Conservation (phyloP, 2,888 invertebrate genomes). For the Prenolepis imparis region DNA sequence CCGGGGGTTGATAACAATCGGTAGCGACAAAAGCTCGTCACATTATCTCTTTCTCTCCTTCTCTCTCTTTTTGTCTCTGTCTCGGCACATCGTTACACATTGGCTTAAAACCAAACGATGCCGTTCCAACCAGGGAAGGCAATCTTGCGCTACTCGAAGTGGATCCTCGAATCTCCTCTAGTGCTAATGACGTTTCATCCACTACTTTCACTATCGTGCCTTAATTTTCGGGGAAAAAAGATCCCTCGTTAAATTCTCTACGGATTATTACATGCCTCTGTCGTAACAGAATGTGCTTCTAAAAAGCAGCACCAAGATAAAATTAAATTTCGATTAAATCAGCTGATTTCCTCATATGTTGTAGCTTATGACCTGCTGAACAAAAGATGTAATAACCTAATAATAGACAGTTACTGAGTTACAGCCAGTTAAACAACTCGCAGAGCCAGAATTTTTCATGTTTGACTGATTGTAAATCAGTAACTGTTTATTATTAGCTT, state of each 20-base stretch:
- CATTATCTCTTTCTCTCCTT: constrained; percentile 28
- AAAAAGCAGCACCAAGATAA: no score
- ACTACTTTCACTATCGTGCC: constrained; percentile 22
- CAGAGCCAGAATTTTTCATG: no score
- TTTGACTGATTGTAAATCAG: no score
- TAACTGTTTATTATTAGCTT: no score
- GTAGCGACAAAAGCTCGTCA: constrained; percentile 39
- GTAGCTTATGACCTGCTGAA: no score
- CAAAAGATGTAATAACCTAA: no score
- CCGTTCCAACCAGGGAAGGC: constrained; percentile 6
- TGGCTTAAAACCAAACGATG: constrained; percentile 37
- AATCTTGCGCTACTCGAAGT: constrained; percentile 36
- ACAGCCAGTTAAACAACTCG: no score
- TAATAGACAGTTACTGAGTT: no score
- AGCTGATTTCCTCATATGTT: no score
- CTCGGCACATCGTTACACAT: constrained; percentile 49
- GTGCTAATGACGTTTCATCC: constrained; percentile 8
- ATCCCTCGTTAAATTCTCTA: not conserved
- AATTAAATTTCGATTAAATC: no score
- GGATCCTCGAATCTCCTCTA: constrained; percentile 34
- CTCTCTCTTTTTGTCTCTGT: constrained; percentile 25
- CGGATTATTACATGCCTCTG: not conserved
- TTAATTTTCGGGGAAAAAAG: not conserved
- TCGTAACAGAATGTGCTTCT: not conserved
- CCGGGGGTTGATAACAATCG: constrained; percentile 39